phyloP scores from a whole-genome alignment of 2,888 invertebrate species.

The Lepidocyrtoides sp. region DNA sequence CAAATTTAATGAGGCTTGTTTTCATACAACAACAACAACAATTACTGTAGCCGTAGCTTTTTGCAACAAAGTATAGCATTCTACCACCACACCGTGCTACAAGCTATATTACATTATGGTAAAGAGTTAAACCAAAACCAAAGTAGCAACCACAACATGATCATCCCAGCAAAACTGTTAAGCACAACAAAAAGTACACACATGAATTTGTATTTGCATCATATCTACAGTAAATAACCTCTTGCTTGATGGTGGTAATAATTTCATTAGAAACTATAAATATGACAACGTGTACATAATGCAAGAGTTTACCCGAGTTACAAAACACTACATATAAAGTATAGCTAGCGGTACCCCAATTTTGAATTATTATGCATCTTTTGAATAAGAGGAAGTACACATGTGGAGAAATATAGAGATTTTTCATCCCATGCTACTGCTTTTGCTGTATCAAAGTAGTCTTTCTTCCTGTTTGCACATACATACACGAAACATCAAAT shows the following conservation, averaged over 20 bases:
- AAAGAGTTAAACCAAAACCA: conserved; percentile 16
- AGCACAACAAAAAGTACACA: background rate
- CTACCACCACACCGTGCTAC: too few relatives aligned
- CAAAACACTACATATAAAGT: too few relatives aligned
- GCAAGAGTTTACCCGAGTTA: too few relatives aligned
- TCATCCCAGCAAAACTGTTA: conserved; percentile 16
- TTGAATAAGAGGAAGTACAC: too few relatives aligned
- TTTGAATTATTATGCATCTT: too few relatives aligned
- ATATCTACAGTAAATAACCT: background rate
- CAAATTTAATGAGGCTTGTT: background rate
- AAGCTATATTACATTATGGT: too few relatives aligned
- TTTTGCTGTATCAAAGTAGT: background rate
- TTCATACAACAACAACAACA: background rate
- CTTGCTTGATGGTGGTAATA: conserved; percentile 12
- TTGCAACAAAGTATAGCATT: too few relatives aligned
- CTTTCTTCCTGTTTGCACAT: background rate
- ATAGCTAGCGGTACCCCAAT: too few relatives aligned
- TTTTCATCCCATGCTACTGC: too few relatives aligned
- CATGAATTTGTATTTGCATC: background rate
- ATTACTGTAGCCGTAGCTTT: background rate
- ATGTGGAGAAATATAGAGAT: too few relatives aligned
- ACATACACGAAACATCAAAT: conserved; percentile 64
- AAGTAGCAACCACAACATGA: conserved; percentile 30
- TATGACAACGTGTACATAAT: too few relatives aligned
- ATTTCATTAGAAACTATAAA: conserved; percentile 2